Evolutionary conservation across 92 coral and sea anemone genomes (phyloP).

Genomic region (Epizoanthus rinbou): DNA sequence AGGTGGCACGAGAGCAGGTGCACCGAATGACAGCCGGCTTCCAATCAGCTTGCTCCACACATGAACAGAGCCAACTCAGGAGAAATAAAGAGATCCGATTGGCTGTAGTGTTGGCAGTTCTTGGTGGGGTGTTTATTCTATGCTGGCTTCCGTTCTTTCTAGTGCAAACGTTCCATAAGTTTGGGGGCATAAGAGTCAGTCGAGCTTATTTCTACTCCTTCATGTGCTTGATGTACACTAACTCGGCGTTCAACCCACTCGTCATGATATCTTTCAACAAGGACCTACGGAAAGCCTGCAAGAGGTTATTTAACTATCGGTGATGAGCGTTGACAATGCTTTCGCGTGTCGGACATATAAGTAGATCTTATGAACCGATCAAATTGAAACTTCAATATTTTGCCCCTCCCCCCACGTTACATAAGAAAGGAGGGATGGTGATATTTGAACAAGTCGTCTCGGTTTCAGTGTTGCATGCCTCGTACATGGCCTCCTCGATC

Average conservation of each 20-base stretch:
- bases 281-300: slow-evolving; percentile 29
- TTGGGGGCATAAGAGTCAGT: slow-evolving; percentile 1
- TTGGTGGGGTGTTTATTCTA: slow-evolving; percentile 40
- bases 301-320: too few relatives aligned
- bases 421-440: too few relatives aligned
- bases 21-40: neutral
- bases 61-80: neutral
- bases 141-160: slow-evolving; percentile 50
- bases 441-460: too few relatives aligned
- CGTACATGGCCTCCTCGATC: too few relatives aligned
- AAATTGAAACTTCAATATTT: too few relatives aligned
- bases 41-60: neutral
- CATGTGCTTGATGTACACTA: slow-evolving; percentile 47
- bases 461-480: too few relatives aligned
- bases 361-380: too few relatives aligned
- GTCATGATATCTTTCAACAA: slow-evolving; percentile 26
- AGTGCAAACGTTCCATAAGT: slow-evolving; percentile 43
- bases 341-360: too few relatives aligned
- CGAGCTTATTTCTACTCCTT: slow-evolving; percentile 29
- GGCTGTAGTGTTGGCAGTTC: slow-evolving; percentile 32
- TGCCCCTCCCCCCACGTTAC: too few relatives aligned
- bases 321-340: neutral
- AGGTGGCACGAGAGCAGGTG: slow-evolving; percentile 28
- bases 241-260: slow-evolving; percentile 38
- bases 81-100: slow-evolving; percentile 32